Base-by-base conservation (phyloP, 1,140 invertebrate species). In the Cyrtorhinus lividipennis region DNA sequence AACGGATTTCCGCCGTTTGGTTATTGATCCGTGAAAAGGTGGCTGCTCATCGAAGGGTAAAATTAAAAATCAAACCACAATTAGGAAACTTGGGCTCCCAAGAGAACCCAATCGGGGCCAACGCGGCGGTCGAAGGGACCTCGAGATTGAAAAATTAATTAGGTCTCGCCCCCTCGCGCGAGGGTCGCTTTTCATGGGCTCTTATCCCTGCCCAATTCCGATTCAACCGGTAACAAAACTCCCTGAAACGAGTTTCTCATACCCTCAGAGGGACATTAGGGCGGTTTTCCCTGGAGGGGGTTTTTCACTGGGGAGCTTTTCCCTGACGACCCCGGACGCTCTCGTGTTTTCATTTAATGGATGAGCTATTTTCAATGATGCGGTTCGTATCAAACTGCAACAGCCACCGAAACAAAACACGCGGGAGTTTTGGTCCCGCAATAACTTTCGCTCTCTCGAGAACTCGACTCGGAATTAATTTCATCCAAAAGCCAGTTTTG, bases 31-130 rank as follows among this genome's bases (percentile, higher is more conserved):
- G 30, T 38, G 30, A 38, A n/a, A n/a, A 15, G 30, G 30, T 8
- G 30, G 30, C 5, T 38, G 30, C 30, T 15, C 30, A 20, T 20
- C 20, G 12, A 22, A 53, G 48, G 48, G 48, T 53, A 53, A 53
- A 53, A 53, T 53, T 53, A 53, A 53, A 53, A 53, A 53, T 53
- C 48, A 53, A 53, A 53, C 48, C 48, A 53, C 48, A 53, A 53
- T 53, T 53, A 53, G 48, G 20, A n/a, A n/a, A n/a, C n/a, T n/a
- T n/a, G n/a, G 48, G 20, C 20, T 12, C 20, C 12, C 48, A 3
- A 8, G 48, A 22, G 38, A 44, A 44, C 38, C 30, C 48, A 53
- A 53, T 53, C 48, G 8, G 48, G 5, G 30, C 30, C 15, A n/a
- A n/a, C n/a, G n/a, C n/a, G n/a, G n/a, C 8, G n/a, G n/a, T 8